These are phyloP conservation scores for Xanthorhoe designata DNA, from an alignment of 2,888 invertebrate species.

Conservation along the genomic window DNA sequence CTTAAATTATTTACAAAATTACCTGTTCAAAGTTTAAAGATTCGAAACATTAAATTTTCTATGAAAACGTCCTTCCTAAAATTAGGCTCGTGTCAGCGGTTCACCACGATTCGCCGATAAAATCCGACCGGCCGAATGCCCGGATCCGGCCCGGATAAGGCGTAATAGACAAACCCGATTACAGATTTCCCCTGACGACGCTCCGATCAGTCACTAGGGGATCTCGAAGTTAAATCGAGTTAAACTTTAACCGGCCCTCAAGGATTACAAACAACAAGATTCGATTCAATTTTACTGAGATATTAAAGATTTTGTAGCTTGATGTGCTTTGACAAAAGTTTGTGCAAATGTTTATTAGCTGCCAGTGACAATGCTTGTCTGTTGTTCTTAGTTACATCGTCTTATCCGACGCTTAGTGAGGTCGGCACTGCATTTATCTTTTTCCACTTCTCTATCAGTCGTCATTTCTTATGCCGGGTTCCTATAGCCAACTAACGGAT, in stretches of 20 bases:
- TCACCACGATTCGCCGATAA: conserved; percentile 60
- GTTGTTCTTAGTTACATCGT: too few relatives aligned
- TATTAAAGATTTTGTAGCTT: conserved; percentile 8
- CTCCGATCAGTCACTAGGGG: conserved; percentile 59
- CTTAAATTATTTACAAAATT: background rate
- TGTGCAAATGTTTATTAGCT: background rate
- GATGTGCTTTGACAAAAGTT: background rate
- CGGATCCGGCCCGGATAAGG: conserved; percentile 59
- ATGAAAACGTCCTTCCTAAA: conserved; percentile 8
- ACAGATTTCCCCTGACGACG: conserved; percentile 73
- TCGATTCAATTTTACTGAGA: conserved; percentile 34
- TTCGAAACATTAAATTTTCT: conserved; percentile 2
- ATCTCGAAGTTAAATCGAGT: conserved; percentile 52
- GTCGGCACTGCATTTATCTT: too few relatives aligned
- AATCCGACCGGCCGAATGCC: conserved; percentile 47
- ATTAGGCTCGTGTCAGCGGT: conserved; percentile 50
- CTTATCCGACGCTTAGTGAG: too few relatives aligned
- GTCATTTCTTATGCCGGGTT: too few relatives aligned
- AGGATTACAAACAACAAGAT: conserved; percentile 29
- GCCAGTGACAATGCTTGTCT: background rate
- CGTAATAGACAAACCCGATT: conserved; percentile 77
- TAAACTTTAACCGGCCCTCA: conserved; percentile 34
- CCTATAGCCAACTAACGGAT: too few relatives aligned
- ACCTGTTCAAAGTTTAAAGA: background rate
- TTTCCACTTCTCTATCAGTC: too few relatives aligned